phyloP scores from a whole-genome alignment of 2,888 invertebrate species.

The Myathropa florea region DNA sequence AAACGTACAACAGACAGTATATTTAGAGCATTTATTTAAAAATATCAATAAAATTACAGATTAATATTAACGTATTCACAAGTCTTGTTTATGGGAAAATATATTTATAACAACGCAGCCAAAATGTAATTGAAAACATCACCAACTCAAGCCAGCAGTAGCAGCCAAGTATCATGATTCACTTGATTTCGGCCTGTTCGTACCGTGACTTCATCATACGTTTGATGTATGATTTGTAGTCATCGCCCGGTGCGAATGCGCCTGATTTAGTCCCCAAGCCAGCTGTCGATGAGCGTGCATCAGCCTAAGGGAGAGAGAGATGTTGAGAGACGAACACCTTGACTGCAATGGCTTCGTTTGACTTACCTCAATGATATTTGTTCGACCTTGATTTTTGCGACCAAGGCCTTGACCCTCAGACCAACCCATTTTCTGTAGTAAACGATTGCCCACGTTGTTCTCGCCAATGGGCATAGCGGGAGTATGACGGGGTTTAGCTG shows the following conservation, averaged over 20 bases:
- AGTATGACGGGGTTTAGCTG: constrained; percentile 78
- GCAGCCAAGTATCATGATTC: neutral
- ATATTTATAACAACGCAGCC: neutral
- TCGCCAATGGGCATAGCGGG: constrained; percentile 84
- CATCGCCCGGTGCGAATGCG: constrained; percentile 77
- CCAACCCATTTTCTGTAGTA: constrained; percentile 99
- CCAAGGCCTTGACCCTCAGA: constrained; percentile 97
- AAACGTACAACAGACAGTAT: neutral
- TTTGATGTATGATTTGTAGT: constrained; percentile 81
- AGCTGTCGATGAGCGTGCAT: constrained; percentile 85
- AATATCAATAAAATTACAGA: constrained; percentile 49
- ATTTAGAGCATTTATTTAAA: constrained; percentile 56
- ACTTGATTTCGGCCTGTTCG: constrained; percentile 77
- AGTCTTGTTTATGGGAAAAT: constrained; percentile 25
- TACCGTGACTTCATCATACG: constrained; percentile 81
- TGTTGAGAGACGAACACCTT: neutral
- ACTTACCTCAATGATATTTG: constrained; percentile 92
- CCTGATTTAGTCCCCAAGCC: constrained; percentile 90
- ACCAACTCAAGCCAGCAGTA: neutral
- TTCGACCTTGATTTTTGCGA: constrained; percentile 94
- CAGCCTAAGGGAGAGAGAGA: constrained; percentile 73
- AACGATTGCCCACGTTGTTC: constrained; percentile 96
- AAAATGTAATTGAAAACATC: neutral
- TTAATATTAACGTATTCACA: constrained; percentile 58
- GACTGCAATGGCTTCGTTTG: neutral